Percentiles rank a stretch among this genome's conserved stretches.
These are phyloP conservation scores for Coryphaenoides rupestris DNA, from an alignment of 2,113 vertebrate genomes.

Conservation along the genomic window DNA sequence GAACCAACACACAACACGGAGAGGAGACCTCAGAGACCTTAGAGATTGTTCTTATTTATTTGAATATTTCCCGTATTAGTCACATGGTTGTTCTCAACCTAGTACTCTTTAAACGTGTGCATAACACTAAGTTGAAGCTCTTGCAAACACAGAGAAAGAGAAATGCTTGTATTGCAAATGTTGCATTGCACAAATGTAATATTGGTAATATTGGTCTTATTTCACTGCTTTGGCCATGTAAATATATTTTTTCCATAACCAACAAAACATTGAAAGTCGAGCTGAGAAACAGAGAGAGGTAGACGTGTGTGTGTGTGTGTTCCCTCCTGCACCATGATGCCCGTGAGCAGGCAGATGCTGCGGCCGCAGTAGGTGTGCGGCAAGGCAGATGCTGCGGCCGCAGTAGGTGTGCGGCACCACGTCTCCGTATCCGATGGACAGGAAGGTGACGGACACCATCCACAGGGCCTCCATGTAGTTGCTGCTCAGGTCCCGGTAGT, in stretches of 20 bases:
- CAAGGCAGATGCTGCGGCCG: constrained; percentile 37
- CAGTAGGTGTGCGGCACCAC: constrained; percentile 97
- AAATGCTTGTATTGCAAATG: background rate
- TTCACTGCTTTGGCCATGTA: no score
- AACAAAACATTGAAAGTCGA: no score
- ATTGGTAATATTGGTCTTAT: no score
- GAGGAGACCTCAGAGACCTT: background rate
- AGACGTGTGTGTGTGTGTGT: no score
- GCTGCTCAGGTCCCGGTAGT: constrained; percentile 93
- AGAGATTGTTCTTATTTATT: no score
- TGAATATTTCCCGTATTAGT: no score
- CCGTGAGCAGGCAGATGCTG: constrained; percentile 91
- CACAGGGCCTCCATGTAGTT: constrained; percentile 97
- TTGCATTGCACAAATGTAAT: no score
- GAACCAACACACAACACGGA: background rate
- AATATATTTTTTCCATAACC: no score
- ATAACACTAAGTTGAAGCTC: no score
- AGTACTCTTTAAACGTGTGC: no score
- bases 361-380: constrained; percentile 95
- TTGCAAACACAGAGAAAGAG: background rate
- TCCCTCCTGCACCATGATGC: constrained; percentile 89
- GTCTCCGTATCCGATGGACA: constrained; percentile 95
- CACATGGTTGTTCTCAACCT: no score
- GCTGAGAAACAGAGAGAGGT: no score
- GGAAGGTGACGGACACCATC: constrained; percentile 95